These are phyloP conservation scores for Phalangium opilio DNA, from an alignment of 2,888 invertebrate species.

Conservation along the genomic window DNA sequence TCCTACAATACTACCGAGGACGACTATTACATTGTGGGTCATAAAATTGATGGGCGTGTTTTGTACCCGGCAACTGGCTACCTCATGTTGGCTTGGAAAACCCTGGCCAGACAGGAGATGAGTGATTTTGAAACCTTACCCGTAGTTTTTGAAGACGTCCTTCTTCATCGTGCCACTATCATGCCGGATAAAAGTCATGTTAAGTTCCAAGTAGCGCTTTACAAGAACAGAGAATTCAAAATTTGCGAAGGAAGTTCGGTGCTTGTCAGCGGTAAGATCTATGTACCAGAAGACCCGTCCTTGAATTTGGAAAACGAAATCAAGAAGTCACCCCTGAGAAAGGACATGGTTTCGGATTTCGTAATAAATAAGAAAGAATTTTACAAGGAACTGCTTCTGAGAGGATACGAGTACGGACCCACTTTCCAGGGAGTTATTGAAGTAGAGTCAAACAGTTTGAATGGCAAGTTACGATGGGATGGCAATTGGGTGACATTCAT, in stretches of 20 bases:
- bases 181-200: slow-evolving; percentile 54
- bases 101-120: slow-evolving; percentile 26
- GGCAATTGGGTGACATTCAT: slow-evolving; percentile 38
- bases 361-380: slow-evolving; percentile 6
- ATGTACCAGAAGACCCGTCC: slow-evolving; percentile 3
- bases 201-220: slow-evolving; percentile 38
- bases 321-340: slow-evolving; percentile 20
- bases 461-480: slow-evolving; percentile 31
- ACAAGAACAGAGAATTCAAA: slow-evolving; percentile 27
- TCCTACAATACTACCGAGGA: slow-evolving; percentile 16
- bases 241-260: slow-evolving; percentile 27
- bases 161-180: slow-evolving; percentile 82
- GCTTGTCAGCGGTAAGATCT: slow-evolving; percentile 27
- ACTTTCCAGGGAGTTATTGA: slow-evolving; percentile 25
- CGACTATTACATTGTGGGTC: slow-evolving; percentile 30
- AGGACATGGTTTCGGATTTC: neutral
- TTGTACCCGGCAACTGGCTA: slow-evolving; percentile 38
- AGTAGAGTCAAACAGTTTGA: slow-evolving; percentile 19
- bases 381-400: slow-evolving; percentile 14
- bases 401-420: slow-evolving; percentile 19
- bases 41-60: slow-evolving; percentile 37
- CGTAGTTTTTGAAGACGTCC: slow-evolving; percentile 70
- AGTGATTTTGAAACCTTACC: slow-evolving; percentile 50
- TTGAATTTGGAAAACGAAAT: slow-evolving; percentile 5
- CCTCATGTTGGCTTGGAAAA: slow-evolving; percentile 36